Base-by-base conservation (phyloP, 92 coral and sea anemone species). In the Chrysogorgia sp. region DNA sequence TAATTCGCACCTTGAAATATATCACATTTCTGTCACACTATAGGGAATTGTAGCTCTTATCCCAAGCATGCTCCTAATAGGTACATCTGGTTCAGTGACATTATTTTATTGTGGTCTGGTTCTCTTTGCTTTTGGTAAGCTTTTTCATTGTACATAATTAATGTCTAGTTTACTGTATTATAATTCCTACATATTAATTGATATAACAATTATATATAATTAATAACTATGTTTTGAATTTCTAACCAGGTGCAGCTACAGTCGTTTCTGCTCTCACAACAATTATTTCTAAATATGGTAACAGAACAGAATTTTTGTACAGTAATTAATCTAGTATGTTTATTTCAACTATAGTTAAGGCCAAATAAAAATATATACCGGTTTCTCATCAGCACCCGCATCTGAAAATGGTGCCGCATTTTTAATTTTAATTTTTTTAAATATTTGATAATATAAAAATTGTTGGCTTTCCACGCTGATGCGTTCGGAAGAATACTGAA, bases 31-130 rank as follows among this genome's bases (percentile, higher is more conserved):
- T 1, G 15, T 82, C 22, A 0, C 28, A 25, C 41, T 77, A 14
- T 64, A 93, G 98, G 98, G 98, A 19, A 93, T 93, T 85, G 86
- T 86, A 50, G 97, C 96, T 25, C 92, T 92, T 25, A 84, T 93
- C 80, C 98, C 98, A 25, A 92, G 93, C 0, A 93, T 93, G 98
- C 62, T 91, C 22, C 81, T 93, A 59, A 88, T 93, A 34, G 98
- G 98, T 58, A 32, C 86, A 64, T 93, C 98, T n/a, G 81, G 83
- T 37, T 84, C 98, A 20, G 83, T 78, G 17, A 83, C 82, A 9
- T 81, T 83, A 24, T 87, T 93, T 40, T 93, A 93, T 70, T 64
- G 79, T 30, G 98, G 98, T 3, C 90, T 93, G 1, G 64, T 92
- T 10, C 76, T 93, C 72, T 88, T 91, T 71, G 86, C 97, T 49